Conservation (phyloP, 2,797 vertebrate genomes). For the Bovichtus variegatus region DNA sequence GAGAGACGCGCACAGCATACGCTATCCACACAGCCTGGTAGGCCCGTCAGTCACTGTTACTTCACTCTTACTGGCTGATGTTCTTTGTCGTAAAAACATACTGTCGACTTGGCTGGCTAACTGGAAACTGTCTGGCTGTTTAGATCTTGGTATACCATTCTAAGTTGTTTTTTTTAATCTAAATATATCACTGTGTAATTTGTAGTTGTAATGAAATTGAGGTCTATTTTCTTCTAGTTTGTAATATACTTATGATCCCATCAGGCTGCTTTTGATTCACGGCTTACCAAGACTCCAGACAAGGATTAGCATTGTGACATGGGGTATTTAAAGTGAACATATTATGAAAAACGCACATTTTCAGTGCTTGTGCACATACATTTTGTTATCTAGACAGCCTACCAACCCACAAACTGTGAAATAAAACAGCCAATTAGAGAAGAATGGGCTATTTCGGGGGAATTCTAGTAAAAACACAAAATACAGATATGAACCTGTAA, state of each 20-base stretch:
- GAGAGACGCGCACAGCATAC: constrained; percentile 92
- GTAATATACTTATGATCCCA: constrained; percentile 12
- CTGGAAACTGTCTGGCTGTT: constrained; percentile 51
- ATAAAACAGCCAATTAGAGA: no score
- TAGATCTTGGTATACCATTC: constrained; percentile 34
- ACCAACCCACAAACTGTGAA: no score
- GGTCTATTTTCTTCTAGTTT: constrained; percentile 30
- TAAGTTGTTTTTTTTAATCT: constrained; percentile 18
- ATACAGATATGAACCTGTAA: no score
- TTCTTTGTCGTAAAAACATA: constrained; percentile 11
- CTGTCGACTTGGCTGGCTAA: constrained; percentile 27
- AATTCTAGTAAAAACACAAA: no score
- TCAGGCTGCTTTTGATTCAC: constrained; percentile 22
- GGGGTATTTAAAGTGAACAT: no score
- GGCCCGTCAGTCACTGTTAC: constrained; percentile 45
- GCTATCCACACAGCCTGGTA: constrained; percentile 93
- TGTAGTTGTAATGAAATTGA: constrained; percentile 36
- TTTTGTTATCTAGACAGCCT: no score
- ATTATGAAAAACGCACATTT: no score
- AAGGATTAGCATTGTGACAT: not conserved
- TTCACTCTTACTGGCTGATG: constrained; percentile 11
- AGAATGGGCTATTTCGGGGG: no score
- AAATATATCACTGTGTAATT: constrained; percentile 51
- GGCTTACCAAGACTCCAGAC: constrained; percentile 11
- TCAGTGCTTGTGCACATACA: no score